phyloP scores from a whole-genome alignment of 2,113 vertebrate species.

The Fregetta grallaria region DNA sequence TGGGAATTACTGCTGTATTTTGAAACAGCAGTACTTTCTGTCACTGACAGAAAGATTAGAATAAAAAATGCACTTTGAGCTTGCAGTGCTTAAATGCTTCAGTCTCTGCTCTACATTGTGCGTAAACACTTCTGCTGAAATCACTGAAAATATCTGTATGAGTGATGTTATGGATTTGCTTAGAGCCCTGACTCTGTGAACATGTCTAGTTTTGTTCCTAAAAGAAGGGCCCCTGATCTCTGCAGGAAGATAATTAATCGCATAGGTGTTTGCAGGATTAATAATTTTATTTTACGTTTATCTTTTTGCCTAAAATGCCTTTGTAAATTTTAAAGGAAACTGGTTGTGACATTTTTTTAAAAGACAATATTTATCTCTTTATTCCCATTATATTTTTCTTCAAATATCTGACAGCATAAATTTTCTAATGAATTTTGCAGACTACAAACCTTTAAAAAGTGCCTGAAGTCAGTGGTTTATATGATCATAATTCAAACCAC shows the following conservation, averaged over 20 bases:
- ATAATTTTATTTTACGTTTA: not conserved
- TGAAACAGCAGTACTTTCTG: not conserved
- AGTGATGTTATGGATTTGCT: not conserved
- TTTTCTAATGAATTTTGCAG: slow-evolving; percentile 16
- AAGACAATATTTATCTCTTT: not conserved
- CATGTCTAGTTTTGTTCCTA: not conserved
- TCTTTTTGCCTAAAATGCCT: not conserved
- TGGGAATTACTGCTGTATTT: not conserved
- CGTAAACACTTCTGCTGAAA: not conserved
- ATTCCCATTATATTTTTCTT: not conserved
- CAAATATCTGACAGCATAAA: not conserved
- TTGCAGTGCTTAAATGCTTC: not conserved
- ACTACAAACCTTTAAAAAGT: not conserved
- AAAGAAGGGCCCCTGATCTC: not conserved
- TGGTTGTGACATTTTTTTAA: not conserved
- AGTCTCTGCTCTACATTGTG: not conserved
- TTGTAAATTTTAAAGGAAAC: not conserved
- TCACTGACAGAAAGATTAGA: not conserved
- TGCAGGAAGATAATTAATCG: not conserved
- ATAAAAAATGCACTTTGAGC: not conserved
- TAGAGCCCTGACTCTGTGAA: not conserved
- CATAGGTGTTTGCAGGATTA: not conserved
- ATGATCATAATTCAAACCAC: not conserved
- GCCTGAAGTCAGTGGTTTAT: not conserved
- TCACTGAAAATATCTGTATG: not conserved